A percentile compares a stretch with the other conserved stretches of the same genome.
phyloP scores from a whole-genome alignment of 1,140 invertebrate genomes.

The Philopotamus ludificatus region DNA sequence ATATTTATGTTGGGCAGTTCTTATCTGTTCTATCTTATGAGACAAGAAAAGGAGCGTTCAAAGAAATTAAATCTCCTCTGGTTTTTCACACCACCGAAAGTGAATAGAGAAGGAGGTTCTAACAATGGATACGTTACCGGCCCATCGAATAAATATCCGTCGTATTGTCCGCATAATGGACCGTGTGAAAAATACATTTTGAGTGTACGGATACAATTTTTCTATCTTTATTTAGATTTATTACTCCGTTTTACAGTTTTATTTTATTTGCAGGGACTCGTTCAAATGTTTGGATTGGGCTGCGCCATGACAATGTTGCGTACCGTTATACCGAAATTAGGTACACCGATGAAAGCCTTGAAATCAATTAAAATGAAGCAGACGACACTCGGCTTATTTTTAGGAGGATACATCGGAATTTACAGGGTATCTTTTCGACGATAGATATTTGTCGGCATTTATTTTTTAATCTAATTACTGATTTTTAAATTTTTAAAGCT shows the following conservation, averaged over 20 bases:
- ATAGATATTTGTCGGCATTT: background rate
- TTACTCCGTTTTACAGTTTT: background rate
- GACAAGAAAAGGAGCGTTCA: slow-evolving; percentile 49
- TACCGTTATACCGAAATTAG: slow-evolving; percentile 48
- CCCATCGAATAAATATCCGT: slow-evolving; percentile 42
- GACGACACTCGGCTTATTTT: slow-evolving; percentile 52
- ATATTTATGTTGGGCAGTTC: slow-evolving; percentile 55
- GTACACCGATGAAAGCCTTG: slow-evolving; percentile 51
- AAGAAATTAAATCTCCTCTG: slow-evolving; percentile 52
- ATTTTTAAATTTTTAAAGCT: slow-evolving; percentile 45
- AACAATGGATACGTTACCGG: slow-evolving; percentile 22
- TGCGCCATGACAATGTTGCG: slow-evolving; percentile 52
- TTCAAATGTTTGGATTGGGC: slow-evolving; percentile 52
- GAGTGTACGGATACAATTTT: slow-evolving; percentile 43
- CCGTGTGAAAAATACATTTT: slow-evolving; percentile 50
- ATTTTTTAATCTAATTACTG: background rate
- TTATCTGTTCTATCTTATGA: slow-evolving; percentile 54
- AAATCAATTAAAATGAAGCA: slow-evolving; percentile 49
- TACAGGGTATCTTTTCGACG: slow-evolving; percentile 47
- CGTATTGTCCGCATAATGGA: slow-evolving; percentile 51
- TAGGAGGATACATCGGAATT: slow-evolving; percentile 55
- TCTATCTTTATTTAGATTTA: too few species aligned
- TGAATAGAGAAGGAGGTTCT: slow-evolving; percentile 44
- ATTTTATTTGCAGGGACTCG: slow-evolving; percentile 45
- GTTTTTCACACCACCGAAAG: slow-evolving; percentile 54